Conservation (phyloP, 2,797 vertebrate species). For the Sylvilagus floridanus region DNA sequence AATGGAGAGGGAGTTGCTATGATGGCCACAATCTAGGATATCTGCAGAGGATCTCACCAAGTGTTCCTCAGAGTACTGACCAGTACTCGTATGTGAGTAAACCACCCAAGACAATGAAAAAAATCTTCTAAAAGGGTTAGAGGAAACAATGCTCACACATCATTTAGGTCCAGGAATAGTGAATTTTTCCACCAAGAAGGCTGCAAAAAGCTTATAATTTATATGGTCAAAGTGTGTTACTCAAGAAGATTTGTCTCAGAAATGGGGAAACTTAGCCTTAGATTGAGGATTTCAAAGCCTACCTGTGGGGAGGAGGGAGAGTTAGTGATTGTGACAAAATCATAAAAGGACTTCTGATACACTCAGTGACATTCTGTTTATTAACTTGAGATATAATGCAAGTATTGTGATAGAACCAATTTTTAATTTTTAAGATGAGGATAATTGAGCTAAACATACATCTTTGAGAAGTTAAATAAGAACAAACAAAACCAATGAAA, state of each 20-base stretch:
- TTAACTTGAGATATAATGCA: background rate
- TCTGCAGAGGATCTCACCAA: background rate
- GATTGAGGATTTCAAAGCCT: background rate
- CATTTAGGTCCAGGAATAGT: background rate
- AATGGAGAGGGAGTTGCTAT: background rate
- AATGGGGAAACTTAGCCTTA: background rate
- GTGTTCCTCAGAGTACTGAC: background rate
- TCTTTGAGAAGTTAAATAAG: conserved; percentile 3
- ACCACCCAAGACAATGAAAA: background rate
- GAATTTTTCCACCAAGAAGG: background rate
- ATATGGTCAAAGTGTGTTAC: background rate
- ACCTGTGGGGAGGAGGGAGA: background rate
- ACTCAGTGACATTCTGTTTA: conserved; percentile 6
- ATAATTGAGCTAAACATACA: background rate
- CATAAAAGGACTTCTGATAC: background rate
- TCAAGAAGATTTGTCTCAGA: background rate
- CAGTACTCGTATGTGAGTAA: background rate
- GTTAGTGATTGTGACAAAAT: background rate
- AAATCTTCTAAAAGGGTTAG: background rate
- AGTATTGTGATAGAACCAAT: background rate
- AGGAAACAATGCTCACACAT: background rate
- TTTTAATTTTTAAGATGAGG: conserved; percentile 26
- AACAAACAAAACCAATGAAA: background rate
- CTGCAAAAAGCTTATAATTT: background rate
- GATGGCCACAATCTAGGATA: background rate